These are phyloP conservation scores for Villa cingulata DNA, from an alignment of 2,888 invertebrate genomes.

Conservation along the genomic window DNA sequence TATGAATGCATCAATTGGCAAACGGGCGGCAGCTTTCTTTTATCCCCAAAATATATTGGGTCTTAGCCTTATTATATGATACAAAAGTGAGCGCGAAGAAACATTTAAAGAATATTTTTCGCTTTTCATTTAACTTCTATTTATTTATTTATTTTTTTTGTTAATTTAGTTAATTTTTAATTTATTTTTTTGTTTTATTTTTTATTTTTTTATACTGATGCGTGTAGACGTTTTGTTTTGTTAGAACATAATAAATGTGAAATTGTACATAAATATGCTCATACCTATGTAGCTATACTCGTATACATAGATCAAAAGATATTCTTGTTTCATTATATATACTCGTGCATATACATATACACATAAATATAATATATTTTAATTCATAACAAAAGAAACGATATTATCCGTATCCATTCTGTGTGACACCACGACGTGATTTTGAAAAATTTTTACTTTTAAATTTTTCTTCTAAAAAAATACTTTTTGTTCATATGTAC, in stretches of 20 bases:
- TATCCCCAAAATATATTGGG: neutral
- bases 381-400: no score
- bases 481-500: neutral
- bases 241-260: no score
- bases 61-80: neutral
- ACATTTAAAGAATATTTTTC: neutral
- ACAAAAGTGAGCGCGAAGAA: neutral
- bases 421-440: neutral
- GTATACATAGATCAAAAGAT: no score
- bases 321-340: no score
- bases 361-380: neutral
- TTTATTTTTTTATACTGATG: no score
- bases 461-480: neutral
- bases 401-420: neutral
- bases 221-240: no score
- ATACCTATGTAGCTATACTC: no score
- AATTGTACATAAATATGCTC: no score
- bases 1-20: neutral
- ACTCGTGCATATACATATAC: neutral
- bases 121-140: no score
- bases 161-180: no score
- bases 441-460: neutral
- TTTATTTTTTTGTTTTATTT: no score
- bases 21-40: neutral
- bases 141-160: no score